A percentile compares a stretch with the other conserved stretches of the same genome.
phyloP scores from a whole-genome alignment of 1,140 invertebrate species.

The Mya arenaria region DNA sequence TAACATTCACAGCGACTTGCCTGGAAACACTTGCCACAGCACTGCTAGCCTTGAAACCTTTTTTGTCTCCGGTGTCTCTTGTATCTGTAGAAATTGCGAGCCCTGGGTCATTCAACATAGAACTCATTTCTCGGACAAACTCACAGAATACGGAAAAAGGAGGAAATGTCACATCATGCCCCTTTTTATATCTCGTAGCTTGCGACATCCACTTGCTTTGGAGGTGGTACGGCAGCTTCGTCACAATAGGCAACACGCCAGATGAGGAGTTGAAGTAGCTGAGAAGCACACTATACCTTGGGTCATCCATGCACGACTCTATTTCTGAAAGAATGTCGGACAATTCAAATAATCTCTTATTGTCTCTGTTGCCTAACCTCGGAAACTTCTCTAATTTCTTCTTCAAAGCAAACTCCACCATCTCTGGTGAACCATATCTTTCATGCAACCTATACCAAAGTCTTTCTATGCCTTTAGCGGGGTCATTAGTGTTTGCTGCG shows the following conservation, averaged over 20 bases:
- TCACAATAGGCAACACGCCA: conserved; percentile 53
- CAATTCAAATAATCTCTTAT: conserved; percentile 48
- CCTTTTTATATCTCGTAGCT: conserved; percentile 52
- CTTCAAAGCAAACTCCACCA: conserved; percentile 20
- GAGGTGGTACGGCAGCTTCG: conserved; percentile 50
- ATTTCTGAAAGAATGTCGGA: conserved; percentile 55
- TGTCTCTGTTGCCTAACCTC: conserved; percentile 32
- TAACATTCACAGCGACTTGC: no score
- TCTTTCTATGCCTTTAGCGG: neutral
- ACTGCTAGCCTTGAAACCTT: no score
- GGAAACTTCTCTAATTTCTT: conserved; percentile 43
- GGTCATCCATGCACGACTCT: conserved; percentile 45
- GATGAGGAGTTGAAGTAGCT: conserved; percentile 56
- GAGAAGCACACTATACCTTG: conserved; percentile 15
- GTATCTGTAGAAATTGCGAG: no score
- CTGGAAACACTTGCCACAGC: no score
- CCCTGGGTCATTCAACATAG: conserved; percentile 42
- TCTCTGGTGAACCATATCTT: conserved; percentile 49
- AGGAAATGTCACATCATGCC: conserved; percentile 46
- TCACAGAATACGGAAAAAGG: conserved; percentile 52
- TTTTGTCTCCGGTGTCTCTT: no score
- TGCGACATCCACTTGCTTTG: conserved; percentile 59
- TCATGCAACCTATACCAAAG: conserved; percentile 58
- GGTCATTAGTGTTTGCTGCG: conserved; percentile 4
- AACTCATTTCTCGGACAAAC: conserved; percentile 47